Conservation (phyloP, 2,113 vertebrate genomes). For the Psephotus haematonotus region DNA sequence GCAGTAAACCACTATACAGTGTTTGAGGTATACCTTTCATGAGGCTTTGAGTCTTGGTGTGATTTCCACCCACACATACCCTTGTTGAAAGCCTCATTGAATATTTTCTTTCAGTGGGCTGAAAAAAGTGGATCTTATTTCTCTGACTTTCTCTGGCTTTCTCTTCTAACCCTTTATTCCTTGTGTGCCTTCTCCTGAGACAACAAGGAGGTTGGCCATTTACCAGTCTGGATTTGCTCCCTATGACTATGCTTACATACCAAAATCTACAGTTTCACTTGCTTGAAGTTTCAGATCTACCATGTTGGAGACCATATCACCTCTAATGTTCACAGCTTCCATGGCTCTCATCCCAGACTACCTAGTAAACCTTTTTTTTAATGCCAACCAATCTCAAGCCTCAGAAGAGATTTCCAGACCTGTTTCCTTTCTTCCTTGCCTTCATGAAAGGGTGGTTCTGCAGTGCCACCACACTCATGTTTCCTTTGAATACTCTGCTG, state of each 20-base stretch:
- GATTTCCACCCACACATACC: background rate
- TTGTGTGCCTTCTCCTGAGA: background rate
- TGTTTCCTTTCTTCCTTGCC: background rate
- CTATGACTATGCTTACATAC: background rate
- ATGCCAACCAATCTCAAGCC: background rate
- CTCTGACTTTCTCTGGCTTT: background rate
- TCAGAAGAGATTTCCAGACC: background rate
- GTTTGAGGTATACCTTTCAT: background rate
- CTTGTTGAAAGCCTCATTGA: background rate
- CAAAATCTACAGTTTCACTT: background rate
- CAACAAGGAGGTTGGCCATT: background rate
- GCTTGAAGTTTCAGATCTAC: background rate
- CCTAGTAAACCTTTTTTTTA: background rate
- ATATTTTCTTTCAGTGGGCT: background rate
- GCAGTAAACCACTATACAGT: background rate
- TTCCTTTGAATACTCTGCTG: background rate
- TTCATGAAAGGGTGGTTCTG: background rate
- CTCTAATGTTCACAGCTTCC: background rate
- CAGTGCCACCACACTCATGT: background rate
- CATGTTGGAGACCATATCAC: background rate
- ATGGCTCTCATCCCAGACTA: background rate
- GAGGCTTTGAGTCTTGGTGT: background rate
- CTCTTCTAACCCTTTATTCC: background rate
- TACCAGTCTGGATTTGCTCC: background rate
- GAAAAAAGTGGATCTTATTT: background rate